Conservation (phyloP, 2,113 vertebrate species). For the Pelusios castaneus region DNA sequence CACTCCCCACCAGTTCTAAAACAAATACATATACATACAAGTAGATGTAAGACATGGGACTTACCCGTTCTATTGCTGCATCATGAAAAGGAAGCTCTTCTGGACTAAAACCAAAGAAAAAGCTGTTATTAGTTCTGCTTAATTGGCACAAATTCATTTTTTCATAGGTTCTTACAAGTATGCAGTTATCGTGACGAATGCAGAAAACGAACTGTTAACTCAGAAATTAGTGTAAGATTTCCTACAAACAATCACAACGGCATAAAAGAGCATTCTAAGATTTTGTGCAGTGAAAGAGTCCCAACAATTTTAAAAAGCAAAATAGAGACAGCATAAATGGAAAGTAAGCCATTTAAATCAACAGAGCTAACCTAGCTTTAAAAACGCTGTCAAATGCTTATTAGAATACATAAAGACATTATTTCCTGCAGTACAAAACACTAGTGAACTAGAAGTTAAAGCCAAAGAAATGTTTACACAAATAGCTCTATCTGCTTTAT, state of each 20-base stretch:
- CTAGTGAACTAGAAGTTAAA: not conserved
- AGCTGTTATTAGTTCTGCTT: not conserved
- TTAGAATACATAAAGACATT: not conserved
- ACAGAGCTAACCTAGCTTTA: not conserved
- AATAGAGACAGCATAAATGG: not conserved
- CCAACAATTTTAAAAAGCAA: not conserved
- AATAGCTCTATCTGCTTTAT: not conserved
- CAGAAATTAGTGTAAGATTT: not conserved
- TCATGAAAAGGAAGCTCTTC: conserved; percentile 75
- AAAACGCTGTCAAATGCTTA: not conserved
- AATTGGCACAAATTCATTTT: not conserved
- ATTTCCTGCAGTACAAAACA: not conserved
- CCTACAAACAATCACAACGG: not conserved
- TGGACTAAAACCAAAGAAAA: conserved; percentile 64
- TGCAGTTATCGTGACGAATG: not conserved
- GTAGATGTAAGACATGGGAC: not conserved
- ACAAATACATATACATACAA: not conserved
- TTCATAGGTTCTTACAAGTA: not conserved
- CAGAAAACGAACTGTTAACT: not conserved
- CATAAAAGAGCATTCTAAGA: not conserved
- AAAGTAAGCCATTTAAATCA: not conserved
- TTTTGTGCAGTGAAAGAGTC: not conserved
- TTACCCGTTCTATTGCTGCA: conserved; percentile 69
- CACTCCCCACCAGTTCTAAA: not conserved
- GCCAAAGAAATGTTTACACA: not conserved